These are phyloP conservation scores for Neodiprion virginianus DNA, from an alignment of 1,140 invertebrate species.

Conservation along the genomic window DNA sequence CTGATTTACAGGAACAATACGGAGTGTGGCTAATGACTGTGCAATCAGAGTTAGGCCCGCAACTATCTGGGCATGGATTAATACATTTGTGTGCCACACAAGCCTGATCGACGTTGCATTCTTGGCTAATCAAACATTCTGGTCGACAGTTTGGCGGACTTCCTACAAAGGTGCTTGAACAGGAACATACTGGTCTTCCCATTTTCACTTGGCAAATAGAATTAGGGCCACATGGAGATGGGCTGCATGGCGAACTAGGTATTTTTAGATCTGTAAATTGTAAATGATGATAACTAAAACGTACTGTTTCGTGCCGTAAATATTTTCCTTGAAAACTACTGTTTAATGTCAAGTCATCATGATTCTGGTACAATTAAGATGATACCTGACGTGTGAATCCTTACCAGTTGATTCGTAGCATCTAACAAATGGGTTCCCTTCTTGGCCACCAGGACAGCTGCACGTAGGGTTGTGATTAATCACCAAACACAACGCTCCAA, in stretches of 20 bases:
- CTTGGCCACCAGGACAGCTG: slow-evolving; percentile 74
- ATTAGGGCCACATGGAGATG: slow-evolving; percentile 85
- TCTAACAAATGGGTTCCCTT: slow-evolving; percentile 81
- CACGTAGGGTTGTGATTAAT: slow-evolving; percentile 86
- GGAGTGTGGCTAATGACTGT: slow-evolving; percentile 82
- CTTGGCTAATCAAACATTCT: slow-evolving; percentile 78
- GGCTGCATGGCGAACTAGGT: slow-evolving; percentile 70
- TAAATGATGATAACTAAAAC: not conserved
- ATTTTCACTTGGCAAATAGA: slow-evolving; percentile 84
- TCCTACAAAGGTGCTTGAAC: slow-evolving; percentile 76
- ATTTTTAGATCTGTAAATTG: slow-evolving; percentile 47
- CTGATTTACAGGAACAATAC: slow-evolving; percentile 77
- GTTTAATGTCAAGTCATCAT: not conserved
- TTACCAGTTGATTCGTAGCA: slow-evolving; percentile 65
- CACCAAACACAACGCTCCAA: slow-evolving; percentile 75
- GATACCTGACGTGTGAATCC: not conserved
- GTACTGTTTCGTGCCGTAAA: not conserved
- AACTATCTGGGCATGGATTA: slow-evolving; percentile 77
- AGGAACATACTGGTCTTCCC: slow-evolving; percentile 79
- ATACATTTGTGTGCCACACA: slow-evolving; percentile 83
- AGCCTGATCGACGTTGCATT: slow-evolving; percentile 76
- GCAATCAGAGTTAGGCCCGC: slow-evolving; percentile 81
- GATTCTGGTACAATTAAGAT: not conserved
- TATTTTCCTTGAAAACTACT: not conserved
- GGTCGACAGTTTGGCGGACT: slow-evolving; percentile 77